These are phyloP conservation scores for Etheostoma perlongum DNA, from an alignment of 2,797 vertebrate genomes.

Conservation along the genomic window DNA sequence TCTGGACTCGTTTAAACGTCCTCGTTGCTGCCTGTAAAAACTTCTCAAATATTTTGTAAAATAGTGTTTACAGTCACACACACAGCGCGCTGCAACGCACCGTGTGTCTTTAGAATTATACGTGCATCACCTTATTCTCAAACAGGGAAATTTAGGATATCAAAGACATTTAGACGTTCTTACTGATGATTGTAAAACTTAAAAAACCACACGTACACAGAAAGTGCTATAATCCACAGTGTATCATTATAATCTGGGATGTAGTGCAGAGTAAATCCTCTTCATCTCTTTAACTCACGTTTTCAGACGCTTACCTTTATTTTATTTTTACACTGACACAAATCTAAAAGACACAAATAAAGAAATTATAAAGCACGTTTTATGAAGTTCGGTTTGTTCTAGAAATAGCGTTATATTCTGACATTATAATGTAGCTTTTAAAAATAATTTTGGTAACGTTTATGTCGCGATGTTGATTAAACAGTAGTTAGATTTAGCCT, in stretches of 20 bases:
- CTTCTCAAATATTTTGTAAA: constrained; percentile 36
- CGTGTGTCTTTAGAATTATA: constrained; percentile 12
- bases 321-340: neutral
- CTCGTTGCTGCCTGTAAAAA: constrained; percentile 30
- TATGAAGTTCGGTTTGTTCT: neutral
- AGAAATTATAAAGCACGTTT: neutral
- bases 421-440: neutral
- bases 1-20: constrained; percentile 16
- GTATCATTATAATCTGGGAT: constrained; percentile 61
- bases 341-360: constrained; percentile 14
- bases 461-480: neutral
- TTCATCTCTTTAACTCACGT: constrained; percentile 42
- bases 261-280: constrained; percentile 53
- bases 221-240: constrained; percentile 64
- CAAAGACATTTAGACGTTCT: neutral
- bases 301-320: constrained; percentile 24
- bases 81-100: constrained; percentile 19
- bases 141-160: neutral
- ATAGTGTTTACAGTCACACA: constrained; percentile 20
- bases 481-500: neutral
- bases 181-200: constrained; percentile 21
- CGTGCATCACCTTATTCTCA: constrained; percentile 14
- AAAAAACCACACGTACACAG: constrained; percentile 25
- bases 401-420: neutral
- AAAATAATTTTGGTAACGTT: neutral